These are phyloP conservation scores for Pogonomyrmex californicus DNA, from an alignment of 1,140 invertebrate species.

Conservation along the genomic window DNA sequence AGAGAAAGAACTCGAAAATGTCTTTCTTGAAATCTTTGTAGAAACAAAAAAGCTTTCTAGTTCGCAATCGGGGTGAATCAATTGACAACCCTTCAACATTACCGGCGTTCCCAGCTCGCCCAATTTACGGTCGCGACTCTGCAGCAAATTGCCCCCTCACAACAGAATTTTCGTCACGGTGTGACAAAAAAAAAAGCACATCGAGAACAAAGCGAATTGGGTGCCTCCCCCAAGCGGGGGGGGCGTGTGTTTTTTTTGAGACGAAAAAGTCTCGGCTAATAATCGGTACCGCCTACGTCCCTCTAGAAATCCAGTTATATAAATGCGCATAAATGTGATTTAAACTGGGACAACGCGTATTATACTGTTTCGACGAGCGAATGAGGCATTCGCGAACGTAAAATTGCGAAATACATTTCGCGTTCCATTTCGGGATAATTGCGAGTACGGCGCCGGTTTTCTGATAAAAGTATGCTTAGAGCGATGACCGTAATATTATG, in stretches of 20 bases:
- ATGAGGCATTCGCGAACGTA: constrained; percentile 15
- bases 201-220: not conserved
- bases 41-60: constrained; percentile 28
- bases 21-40: constrained; percentile 11
- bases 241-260: not conserved
- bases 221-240: no score
- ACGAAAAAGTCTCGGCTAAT: not conserved
- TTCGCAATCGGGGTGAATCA: constrained; percentile 21
- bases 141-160: constrained; percentile 19
- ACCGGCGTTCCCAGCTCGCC: not conserved
- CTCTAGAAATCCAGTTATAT: constrained; percentile 51
- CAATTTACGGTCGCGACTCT: constrained; percentile 16
- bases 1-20: not conserved
- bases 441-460: not conserved
- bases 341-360: constrained; percentile 23
- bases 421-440: constrained; percentile 48
- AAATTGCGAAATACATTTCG: constrained; percentile 47
- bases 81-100: constrained; percentile 30
- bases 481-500: constrained; percentile 28
- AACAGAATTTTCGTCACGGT: not conserved
- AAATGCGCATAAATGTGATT: constrained; percentile 55
- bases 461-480: constrained; percentile 22
- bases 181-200: not conserved
- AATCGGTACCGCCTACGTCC: constrained; percentile 9
- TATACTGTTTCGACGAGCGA: constrained; percentile 31